A percentile compares a stretch with the other conserved stretches of the same genome.
phyloP scores from a whole-genome alignment of 2,113 vertebrate genomes.

The Rhinolophus sinicus region DNA sequence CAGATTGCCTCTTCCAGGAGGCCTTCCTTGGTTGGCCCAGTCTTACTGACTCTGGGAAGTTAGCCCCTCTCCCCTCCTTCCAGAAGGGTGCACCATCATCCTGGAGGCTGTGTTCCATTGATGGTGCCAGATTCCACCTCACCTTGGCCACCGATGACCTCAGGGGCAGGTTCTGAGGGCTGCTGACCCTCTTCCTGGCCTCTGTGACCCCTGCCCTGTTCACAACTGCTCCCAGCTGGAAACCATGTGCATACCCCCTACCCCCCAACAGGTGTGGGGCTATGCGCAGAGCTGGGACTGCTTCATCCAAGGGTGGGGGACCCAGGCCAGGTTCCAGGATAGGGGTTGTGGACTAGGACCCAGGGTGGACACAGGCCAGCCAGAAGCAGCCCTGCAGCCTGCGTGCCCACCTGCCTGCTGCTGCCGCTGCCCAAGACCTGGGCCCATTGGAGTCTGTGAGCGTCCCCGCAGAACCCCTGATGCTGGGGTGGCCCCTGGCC shows the following conservation, averaged over 20 bases:
- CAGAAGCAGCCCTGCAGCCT: neutral
- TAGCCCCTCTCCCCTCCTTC: neutral
- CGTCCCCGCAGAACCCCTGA: fast-evolving
- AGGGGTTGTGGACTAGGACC: too few relatives aligned
- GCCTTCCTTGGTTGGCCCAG: neutral
- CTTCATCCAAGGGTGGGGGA: neutral
- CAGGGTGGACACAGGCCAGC: neutral
- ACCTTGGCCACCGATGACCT: neutral
- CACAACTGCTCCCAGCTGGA: slow-evolving; percentile 48
- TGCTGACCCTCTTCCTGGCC: slow-evolving; percentile 41
- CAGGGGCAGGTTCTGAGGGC: slow-evolving; percentile 29
- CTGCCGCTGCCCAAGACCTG: neutral
- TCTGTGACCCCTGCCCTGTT: slow-evolving; percentile 6
- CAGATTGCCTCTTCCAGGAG: neutral
- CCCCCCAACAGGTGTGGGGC: neutral
- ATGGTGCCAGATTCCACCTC: neutral
- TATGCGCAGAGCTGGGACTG: neutral
- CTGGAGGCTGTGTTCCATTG: slow-evolving; percentile 42
- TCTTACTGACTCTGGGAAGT: neutral
- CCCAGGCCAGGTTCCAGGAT: neutral
- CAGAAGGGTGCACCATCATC: neutral
- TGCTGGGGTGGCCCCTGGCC: neutral
- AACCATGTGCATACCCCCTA: slow-evolving; percentile 24
- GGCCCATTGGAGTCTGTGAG: slow-evolving; percentile 66
- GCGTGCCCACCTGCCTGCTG: neutral